Evolutionary conservation across 2,113 vertebrate species (phyloP).

Genomic region (Hippocampus guttulatus): DNA sequence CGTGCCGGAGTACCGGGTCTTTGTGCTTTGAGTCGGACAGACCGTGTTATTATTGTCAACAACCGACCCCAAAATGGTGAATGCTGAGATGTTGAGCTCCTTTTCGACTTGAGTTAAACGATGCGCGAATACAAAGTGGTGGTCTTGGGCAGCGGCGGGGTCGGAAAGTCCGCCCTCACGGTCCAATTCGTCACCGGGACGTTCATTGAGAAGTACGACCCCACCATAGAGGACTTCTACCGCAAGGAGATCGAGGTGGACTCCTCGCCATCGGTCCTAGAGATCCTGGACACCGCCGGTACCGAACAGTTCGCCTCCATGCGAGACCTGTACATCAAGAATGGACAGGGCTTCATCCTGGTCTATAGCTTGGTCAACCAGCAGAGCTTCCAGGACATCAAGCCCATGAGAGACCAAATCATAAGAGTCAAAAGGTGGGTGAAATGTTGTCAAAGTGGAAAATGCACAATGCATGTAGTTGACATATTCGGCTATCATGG

Average conservation of each 20-base stretch:
- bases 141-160: constrained; percentile 93
- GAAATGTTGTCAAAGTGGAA: constrained; percentile 5
- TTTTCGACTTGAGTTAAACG: constrained; percentile 43
- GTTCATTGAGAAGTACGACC: constrained; percentile 96
- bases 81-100: constrained; percentile 32
- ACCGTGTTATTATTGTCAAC: constrained; percentile 36
- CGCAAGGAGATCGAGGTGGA: constrained; percentile 97
- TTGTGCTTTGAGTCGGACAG: constrained; percentile 64
- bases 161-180: constrained; percentile 93
- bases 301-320: constrained; percentile 97
- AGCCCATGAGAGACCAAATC: constrained; percentile 95
- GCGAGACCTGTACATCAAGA: constrained; percentile 96
- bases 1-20: constrained; percentile 65
- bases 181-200: constrained; percentile 95
- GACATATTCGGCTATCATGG: not conserved
- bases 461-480: too few species aligned
- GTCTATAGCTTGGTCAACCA: constrained; percentile 96
- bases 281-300: constrained; percentile 93
- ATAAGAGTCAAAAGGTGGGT: constrained; percentile 91
- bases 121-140: constrained; percentile 98
- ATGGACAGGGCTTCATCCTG: constrained; percentile 92
- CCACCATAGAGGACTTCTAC: constrained; percentile 96
- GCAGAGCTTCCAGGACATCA: constrained; percentile 96
- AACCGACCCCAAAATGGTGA: constrained; percentile 40
- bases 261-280: constrained; percentile 90